Evolutionary conservation across 2,888 invertebrate species (phyloP).

Genomic region (Craniophora ligustri): DNA sequence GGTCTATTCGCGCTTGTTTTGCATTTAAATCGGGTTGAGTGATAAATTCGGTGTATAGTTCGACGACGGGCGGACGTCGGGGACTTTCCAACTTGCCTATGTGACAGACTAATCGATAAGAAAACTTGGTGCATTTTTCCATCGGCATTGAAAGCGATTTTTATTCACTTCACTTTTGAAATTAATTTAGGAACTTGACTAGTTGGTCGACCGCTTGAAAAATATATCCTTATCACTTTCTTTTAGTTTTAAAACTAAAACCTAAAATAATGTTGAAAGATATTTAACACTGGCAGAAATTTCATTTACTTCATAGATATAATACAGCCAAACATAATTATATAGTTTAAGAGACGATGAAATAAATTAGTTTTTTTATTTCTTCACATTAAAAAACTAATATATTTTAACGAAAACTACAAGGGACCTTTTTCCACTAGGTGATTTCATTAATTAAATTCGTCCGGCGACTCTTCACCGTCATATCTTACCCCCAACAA

Average conservation of each 20-base stretch:
- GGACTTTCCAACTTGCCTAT: slow-evolving; percentile 51
- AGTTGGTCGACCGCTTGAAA: slow-evolving; percentile 22
- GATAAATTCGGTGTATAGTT: slow-evolving; percentile 58
- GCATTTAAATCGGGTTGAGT: slow-evolving; percentile 60
- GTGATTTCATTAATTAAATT: slow-evolving; percentile 65
- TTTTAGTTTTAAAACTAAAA: slow-evolving; percentile 6
- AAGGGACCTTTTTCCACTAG: slow-evolving; percentile 51
- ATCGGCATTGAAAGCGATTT: slow-evolving; percentile 40
- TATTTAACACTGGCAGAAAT: no score
- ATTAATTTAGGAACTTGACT: slow-evolving; percentile 43
- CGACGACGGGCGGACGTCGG: slow-evolving; percentile 44
- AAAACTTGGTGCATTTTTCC: slow-evolving; percentile 55
- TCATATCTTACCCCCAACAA: slow-evolving; percentile 51
- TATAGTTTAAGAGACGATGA: no score
- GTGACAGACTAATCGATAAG: slow-evolving; percentile 57
- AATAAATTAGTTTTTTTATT: slow-evolving; percentile 16
- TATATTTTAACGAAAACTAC: slow-evolving; percentile 29
- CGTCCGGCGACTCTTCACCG: slow-evolving; percentile 38
- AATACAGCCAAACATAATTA: no score
- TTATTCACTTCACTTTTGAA: slow-evolving; percentile 44
- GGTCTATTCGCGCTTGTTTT: slow-evolving; percentile 49
- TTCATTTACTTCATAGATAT: no score
- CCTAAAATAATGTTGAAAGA: slow-evolving; percentile 1
- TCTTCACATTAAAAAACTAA: slow-evolving; percentile 8
- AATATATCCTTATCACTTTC: slow-evolving; percentile 13